phyloP scores from a whole-genome alignment of 2,888 invertebrate species.

The Volucella inanis region DNA sequence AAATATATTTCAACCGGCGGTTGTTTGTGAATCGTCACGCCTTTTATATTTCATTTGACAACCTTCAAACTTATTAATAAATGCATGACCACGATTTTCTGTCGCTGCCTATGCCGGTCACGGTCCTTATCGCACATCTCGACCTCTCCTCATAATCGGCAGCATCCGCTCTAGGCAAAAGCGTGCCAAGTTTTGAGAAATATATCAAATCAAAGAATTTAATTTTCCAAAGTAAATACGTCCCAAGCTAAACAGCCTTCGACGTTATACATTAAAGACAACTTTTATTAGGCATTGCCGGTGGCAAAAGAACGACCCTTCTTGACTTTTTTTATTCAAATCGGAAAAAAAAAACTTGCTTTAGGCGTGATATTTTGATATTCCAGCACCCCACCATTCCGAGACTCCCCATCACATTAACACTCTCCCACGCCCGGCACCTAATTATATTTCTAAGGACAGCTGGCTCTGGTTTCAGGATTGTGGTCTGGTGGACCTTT shows the following conservation, averaged over 20 bases:
- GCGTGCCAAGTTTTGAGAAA: background rate
- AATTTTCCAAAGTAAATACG: slow-evolving; percentile 36
- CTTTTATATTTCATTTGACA: slow-evolving; percentile 18
- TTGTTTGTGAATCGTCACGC: slow-evolving; percentile 5
- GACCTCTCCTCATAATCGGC: background rate
- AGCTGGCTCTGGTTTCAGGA: background rate
- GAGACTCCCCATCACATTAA: too few species aligned
- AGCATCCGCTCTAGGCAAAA: background rate
- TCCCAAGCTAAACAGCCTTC: background rate
- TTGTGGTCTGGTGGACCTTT: background rate
- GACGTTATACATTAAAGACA: background rate
- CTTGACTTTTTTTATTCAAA: slow-evolving; percentile 3
- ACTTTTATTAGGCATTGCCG: background rate
- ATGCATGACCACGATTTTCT: slow-evolving; percentile 49
- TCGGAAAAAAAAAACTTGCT: background rate
- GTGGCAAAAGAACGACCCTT: background rate
- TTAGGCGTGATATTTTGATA: slow-evolving; percentile 14
- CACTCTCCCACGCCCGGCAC: background rate
- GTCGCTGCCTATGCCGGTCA: slow-evolving; percentile 3
- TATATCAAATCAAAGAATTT: slow-evolving; percentile 11
- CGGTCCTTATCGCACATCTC: background rate
- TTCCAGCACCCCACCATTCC: background rate
- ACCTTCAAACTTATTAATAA: slow-evolving; percentile 50
- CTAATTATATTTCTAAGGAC: slow-evolving; percentile 28
- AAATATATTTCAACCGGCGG: background rate